phyloP scores from a whole-genome alignment of 1,140 invertebrate genomes.

The honey bee (Apis mellifera) region Amel_HAv3.1 CM009938.2:5569001-5569500 shows the following conservation, averaged over 20 bases:
- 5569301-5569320: neutral
- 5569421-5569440: neutral
- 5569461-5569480: conserved; percentile 1
- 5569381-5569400: neutral
- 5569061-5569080: neutral
- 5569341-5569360: conserved; percentile 12
- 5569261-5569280: neutral
- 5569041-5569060: neutral
- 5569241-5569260: neutral
- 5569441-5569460: neutral
- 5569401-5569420: neutral
- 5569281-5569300: conserved; percentile 1
- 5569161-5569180: neutral
- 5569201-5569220: neutral
- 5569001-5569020: neutral
- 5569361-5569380: conserved; percentile 25
- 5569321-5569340: conserved; percentile 9
- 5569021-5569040: neutral
- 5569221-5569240: neutral
- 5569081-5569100: neutral
- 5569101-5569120: no score
- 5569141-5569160: no score
- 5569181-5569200: neutral
- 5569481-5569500: no score
- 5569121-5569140: no score